Evolutionary conservation across 2,113 vertebrate species (phyloP), one percentile per base, ranked within the genome.

Genomic region (Lycocorax pyrrhopterus): DNA sequence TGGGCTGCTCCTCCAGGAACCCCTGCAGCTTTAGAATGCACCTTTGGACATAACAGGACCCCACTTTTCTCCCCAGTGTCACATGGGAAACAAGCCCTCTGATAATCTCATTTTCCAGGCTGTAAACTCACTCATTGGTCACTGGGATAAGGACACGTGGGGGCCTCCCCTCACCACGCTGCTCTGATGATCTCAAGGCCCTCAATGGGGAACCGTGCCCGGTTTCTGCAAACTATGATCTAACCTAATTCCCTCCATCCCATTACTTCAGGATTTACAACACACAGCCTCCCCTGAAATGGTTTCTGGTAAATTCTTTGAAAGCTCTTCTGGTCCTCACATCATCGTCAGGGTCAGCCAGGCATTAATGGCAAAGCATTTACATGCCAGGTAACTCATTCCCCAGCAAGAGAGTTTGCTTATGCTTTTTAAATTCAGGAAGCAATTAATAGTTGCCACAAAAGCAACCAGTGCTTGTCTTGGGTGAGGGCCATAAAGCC

Each of bases 231-330:
- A 98, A 95, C 97, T 95, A 97, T 98, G 97, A 98, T 93, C 97
- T 98, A 96, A 97, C 96, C 94, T 96, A 96, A 96, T 97, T 98
- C 96, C 96, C 92, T 94, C 94, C 93, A 91, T 87, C 79, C 94
- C 91, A 84, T 97, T 97, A 97, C 94, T 93, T 91, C 86, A 93
- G 97, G 96, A 97, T 97, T 98, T 97, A 97, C 97, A 97, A 97
- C 80, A 84, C 91, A 95, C 93, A 96, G 20, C 97, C 97, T 96
- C 91, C 82, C 90, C 94, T 95, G 94, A 96, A 97, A 96, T 60
- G 94, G 87, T 97, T 98, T 98, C 98, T 98, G 98, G 98, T 97
- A 98, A 98, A 97, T 97, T 97, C 97, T 97, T 97, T 78, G 95
- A 97, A 96, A 79, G 95, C 95, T 94, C 94, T 97, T 69, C n/a